These are phyloP conservation scores for Neodiprion pinetum DNA, from an alignment of 1,140 invertebrate genomes.

Conservation along the genomic window DNA sequence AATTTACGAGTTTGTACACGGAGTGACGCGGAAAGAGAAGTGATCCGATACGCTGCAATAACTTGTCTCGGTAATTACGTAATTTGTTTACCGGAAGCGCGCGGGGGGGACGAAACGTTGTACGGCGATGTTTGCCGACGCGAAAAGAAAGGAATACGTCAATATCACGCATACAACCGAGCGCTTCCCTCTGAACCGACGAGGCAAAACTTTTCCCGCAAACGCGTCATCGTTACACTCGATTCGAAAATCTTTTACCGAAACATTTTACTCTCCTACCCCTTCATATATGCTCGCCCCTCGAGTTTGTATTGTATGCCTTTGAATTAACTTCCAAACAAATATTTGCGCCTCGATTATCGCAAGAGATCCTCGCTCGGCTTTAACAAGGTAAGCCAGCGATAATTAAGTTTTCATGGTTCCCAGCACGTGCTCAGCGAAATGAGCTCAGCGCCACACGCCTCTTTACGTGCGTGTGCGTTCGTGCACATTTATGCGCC, in stretches of 20 bases:
- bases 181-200: neutral
- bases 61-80: neutral
- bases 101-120: too few relatives aligned
- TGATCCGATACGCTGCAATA: neutral
- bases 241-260: neutral
- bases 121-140: neutral
- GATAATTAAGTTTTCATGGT: neutral
- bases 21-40: neutral
- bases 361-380: neutral
- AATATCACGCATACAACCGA: neutral
- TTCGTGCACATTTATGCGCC: neutral
- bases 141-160: neutral
- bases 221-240: neutral
- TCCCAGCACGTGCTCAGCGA: neutral
- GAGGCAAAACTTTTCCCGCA: neutral
- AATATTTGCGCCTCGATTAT: constrained; percentile 1
- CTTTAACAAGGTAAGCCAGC: neutral
- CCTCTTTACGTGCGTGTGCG: neutral
- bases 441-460: neutral
- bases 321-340: constrained; percentile 3
- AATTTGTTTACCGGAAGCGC: neutral
- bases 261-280: neutral
- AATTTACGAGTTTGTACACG: neutral
- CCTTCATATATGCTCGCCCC: neutral
- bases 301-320: neutral